These are phyloP conservation scores for Parnassius orleans DNA, from an alignment of 2,888 invertebrate species.

Conservation along the genomic window DNA sequence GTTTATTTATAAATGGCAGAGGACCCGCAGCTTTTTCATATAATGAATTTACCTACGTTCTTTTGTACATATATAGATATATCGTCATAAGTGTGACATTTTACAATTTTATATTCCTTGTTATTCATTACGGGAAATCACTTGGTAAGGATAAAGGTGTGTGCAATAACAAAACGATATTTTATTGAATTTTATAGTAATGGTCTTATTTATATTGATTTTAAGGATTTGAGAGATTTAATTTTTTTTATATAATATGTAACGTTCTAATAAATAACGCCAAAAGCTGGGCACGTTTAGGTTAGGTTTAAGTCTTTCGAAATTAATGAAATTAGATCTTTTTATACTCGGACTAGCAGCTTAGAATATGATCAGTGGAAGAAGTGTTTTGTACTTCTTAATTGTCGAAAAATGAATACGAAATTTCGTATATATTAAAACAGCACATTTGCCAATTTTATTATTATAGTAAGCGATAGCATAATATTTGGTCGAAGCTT, in stretches of 20 bases:
- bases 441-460: too few relatives aligned
- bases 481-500: too few relatives aligned
- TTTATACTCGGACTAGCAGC: background rate
- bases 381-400: background rate
- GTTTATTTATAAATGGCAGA: background rate
- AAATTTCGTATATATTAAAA: too few relatives aligned
- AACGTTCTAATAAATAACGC: background rate
- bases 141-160: slow-evolving; percentile 17
- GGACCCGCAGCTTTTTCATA: background rate
- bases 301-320: background rate
- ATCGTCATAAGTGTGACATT: slow-evolving; percentile 1
- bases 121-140: slow-evolving; percentile 9
- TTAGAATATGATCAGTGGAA: background rate
- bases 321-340: background rate
- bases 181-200: slow-evolving; percentile 6
- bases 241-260: background rate
- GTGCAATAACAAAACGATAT: slow-evolving; percentile 17
- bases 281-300: slow-evolving; percentile 1
- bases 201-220: background rate
- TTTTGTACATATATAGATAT: slow-evolving; percentile 11
- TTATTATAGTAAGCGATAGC: background rate
- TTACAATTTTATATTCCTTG: slow-evolving; percentile 18
- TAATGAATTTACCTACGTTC: background rate
- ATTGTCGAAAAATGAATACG: background rate
- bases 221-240: background rate